Base-by-base conservation (phyloP, 2,113 vertebrate genomes). In the Calonectris borealis region DNA sequence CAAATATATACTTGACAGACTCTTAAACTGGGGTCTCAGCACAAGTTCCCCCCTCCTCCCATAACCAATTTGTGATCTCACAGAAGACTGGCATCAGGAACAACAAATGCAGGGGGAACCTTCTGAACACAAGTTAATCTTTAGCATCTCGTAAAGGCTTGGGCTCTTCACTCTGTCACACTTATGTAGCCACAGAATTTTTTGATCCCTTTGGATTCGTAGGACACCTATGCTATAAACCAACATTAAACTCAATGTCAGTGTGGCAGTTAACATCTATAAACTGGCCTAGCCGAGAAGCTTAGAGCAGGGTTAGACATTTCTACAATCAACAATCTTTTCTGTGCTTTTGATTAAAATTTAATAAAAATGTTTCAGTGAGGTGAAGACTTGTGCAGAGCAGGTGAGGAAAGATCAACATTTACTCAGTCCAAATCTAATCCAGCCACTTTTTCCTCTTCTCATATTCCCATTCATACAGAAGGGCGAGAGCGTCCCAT, bases 261-360 rank as follows among this genome's bases (percentile, higher is more conserved):
- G 48, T 27, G 10, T 70, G 49, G 32, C 64, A 29, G 44, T 52
- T 89, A 69, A 83, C n/a, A 90, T 95, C 86, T 79, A 68, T 71
- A 78, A 85, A 62, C 46, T 52, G 48, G 51, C 54, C 48, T 40
- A 68, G 42, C 36, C 57, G 38, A 80, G 65, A 36, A 84, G 57
- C 86, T 92, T 93, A 95, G 69, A 91, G 71, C 49, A 60, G 85
- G 82, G 92, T 82, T 88, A 97, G 94, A 83, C 83, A 87, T 94
- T 97, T 93, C 93, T 94, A 93, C 57, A 94, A 75, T 97, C 97
- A 97, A 96, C 97, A 98, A 73, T 94, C 96, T 97, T 97, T 97
- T 97, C 88, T 97, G 94, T 98, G 98, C 93, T 98, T 98, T 97
- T 98, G 97, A 98, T 98, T 98, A 98, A 98, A 98, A 97, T 97